These are phyloP conservation scores for Zaprionus gabonicus DNA, from an alignment of 1,140 invertebrate genomes.

Conservation along the genomic window DNA sequence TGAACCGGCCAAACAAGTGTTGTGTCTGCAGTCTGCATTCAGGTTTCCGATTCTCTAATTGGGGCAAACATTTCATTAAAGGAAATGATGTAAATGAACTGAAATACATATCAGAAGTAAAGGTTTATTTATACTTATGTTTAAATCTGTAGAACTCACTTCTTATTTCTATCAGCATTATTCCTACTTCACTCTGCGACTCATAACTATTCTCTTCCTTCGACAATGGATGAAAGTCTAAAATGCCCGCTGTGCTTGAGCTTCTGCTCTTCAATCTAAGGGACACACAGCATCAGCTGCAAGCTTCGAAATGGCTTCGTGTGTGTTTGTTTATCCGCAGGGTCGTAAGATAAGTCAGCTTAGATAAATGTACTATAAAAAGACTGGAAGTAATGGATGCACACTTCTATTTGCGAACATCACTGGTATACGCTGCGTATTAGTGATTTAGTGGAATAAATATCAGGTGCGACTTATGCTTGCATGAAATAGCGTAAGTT, in stretches of 20 bases:
- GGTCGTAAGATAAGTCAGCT: conserved; percentile 2
- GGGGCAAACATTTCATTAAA: not conserved
- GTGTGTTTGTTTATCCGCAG: conserved; percentile 2
- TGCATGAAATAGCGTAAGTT: not conserved
- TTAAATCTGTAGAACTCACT: not conserved
- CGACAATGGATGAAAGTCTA: conserved; percentile 1
- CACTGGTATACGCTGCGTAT: not conserved
- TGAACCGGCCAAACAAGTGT: not conserved
- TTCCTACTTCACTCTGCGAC: not conserved
- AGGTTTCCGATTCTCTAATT: not conserved
- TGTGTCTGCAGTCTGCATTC: not conserved
- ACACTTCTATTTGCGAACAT: not conserved
- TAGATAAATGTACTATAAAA: conserved; percentile 4
- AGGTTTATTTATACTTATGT: not conserved
- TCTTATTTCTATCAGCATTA: not conserved
- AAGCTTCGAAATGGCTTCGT: not conserved
- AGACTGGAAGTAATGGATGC: not conserved
- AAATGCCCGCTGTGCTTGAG: conserved; percentile 1
- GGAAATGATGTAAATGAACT: not conserved
- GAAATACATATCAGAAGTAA: not conserved
- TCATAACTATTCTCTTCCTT: not conserved
- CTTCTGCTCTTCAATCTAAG: not conserved
- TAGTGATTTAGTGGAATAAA: not conserved
- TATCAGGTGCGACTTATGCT: not conserved
- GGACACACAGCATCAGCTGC: not conserved